Evolutionary conservation across 64 coral and sea anemone genomes (phyloP).

Genomic region (Pocillopora verrucosa): DNA sequence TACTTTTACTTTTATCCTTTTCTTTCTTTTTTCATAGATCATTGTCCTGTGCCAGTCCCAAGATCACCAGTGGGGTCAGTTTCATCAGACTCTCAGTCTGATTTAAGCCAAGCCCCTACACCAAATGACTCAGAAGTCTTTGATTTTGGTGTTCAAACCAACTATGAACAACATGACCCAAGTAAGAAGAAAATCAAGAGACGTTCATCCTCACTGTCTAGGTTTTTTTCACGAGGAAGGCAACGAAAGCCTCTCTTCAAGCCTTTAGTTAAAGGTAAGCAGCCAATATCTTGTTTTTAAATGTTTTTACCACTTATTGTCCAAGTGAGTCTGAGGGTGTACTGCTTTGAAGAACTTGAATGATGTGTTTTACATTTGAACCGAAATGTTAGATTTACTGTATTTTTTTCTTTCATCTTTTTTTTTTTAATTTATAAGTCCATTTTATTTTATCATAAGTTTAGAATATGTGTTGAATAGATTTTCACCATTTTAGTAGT

Average conservation of each 20-base stretch:
- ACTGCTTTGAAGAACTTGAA: no score
- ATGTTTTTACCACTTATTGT: neutral
- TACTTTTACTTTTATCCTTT: neutral
- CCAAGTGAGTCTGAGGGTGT: no score
- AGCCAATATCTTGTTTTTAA: neutral
- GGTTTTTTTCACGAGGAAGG: slow-evolving; percentile 60
- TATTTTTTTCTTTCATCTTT: no score
- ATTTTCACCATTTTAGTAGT: no score
- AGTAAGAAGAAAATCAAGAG: slow-evolving; percentile 34
- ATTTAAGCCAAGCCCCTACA: slow-evolving; percentile 20
- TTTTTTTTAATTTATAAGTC: no score
- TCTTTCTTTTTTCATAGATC: neutral
- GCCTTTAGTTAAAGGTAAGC: slow-evolving; percentile 15
- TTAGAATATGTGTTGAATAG: no score
- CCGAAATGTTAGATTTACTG: no score
- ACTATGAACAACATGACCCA: neutral
- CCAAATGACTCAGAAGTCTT: slow-evolving; percentile 47
- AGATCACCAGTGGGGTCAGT: neutral
- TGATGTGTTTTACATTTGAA: no score
- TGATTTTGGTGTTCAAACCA: slow-evolving; percentile 36
- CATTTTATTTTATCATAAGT: no score
- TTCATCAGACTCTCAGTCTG: slow-evolving; percentile 36
- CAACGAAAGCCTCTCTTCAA: slow-evolving; percentile 37
- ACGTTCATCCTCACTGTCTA: slow-evolving; percentile 44
- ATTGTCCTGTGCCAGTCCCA: neutral